phyloP scores from a whole-genome alignment of 2,888 invertebrate genomes.

The Notodonta ziczac region DNA sequence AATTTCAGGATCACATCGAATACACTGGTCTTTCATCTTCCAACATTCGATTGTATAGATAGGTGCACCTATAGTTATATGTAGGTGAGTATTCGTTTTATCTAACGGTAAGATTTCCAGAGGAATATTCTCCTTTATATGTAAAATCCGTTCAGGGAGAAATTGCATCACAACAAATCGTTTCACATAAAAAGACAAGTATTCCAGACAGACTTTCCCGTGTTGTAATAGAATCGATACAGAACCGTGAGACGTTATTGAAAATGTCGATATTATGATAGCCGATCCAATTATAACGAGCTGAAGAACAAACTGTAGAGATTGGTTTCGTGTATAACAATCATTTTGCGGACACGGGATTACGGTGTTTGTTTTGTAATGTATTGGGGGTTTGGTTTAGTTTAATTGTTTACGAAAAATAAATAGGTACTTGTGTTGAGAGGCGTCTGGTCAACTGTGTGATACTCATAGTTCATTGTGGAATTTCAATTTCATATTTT shows the following conservation, averaged over 20 bases:
- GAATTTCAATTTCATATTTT: too few species aligned
- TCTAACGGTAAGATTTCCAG: neutral
- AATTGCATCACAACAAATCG: conserved; percentile 1
- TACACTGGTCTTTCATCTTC: too few species aligned
- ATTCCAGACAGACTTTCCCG: neutral
- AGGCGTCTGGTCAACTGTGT: too few species aligned
- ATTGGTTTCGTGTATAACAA: neutral
- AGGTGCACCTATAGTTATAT: too few species aligned
- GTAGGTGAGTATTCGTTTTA: too few species aligned
- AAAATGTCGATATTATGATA: neutral
- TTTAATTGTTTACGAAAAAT: too few species aligned
- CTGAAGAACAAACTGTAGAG: neutral
- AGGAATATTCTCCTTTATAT: neutral
- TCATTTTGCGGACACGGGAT: neutral
- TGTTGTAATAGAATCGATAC: neutral
- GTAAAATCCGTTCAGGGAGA: conserved; percentile 1
- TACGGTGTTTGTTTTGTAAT: neutral
- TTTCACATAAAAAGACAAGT: neutral
- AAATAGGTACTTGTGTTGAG: too few species aligned
- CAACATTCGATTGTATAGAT: too few species aligned
- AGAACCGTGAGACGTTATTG: neutral
- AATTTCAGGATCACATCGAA: too few species aligned
- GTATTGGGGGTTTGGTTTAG: too few species aligned
- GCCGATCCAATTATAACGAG: neutral
- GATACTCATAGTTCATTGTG: too few species aligned